Evolutionary conservation across 2,113 vertebrate species (phyloP), one percentile per base, ranked within the genome.

Genomic region (Copsychus sechellarum): DNA sequence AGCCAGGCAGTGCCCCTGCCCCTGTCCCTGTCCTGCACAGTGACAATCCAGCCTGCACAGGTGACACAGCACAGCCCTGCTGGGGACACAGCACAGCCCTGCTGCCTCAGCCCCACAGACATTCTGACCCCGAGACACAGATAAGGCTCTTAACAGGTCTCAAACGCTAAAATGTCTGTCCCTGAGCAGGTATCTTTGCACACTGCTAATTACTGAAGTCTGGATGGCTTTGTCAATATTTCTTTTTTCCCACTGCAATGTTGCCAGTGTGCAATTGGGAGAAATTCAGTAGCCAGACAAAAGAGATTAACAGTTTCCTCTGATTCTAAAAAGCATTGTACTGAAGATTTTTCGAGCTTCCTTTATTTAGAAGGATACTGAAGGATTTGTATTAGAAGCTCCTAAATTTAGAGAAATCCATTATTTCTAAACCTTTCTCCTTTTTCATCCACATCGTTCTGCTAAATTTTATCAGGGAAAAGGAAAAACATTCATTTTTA

Each of bases 341-440:
- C 23, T 64, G 57, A 69, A 90, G 58, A 61, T 70, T 93, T 95
- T 90, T 70, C n/a, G 73, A 48, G 34, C 8, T 94, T 95, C 45
- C 93, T 80, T 57, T 92, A 80, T 72, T 88, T 77, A 76, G 70
- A 22, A 62, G 21, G 4, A 40, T 36, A n/a, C 14, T 34, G 31
- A 71, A 90, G 11, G 42, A 88, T 69, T 82, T 57, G 2, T 36
- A 69, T 42, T 88, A 43, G 36, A 90, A 57, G 69, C 45, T 82
- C 8, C 81, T 92, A 91, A 81, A 89, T 91, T 69, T 91, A 95
- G 70, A 92, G 2, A 87, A 36, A 84, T 53, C 57, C 91, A 48
- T 82, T 95, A 11, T 82, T 82, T 65, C 28, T 65, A 47, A 70
- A 82, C 23, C 42, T 82, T 96, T 54, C 66, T 89, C 56, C 8